A percentile compares a stretch with the other conserved stretches of the same genome.
phyloP scores from a whole-genome alignment of 2,888 invertebrate species.

The Aromia moschata region DNA sequence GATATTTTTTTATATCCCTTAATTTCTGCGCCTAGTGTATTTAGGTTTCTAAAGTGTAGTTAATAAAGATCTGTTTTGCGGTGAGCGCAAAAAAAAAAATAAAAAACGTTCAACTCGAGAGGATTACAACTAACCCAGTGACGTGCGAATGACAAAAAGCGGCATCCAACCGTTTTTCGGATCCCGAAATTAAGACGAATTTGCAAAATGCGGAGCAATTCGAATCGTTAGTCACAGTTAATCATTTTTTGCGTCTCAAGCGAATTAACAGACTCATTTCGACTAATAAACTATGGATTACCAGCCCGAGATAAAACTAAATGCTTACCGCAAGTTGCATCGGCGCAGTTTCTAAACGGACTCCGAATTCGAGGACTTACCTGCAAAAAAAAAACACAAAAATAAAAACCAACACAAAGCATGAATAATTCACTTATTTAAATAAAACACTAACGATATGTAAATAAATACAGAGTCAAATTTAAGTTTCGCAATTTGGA shows the following conservation, averaged over 20 bases:
- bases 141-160: not conserved
- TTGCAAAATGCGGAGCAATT: not conserved
- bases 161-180: not conserved
- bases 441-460: constrained; percentile 26
- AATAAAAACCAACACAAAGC: constrained; percentile 14
- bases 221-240: not conserved
- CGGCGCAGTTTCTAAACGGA: not conserved
- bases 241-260: constrained; percentile 3
- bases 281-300: not conserved
- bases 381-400: constrained; percentile 21
- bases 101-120: not conserved
- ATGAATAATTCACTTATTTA: constrained; percentile 19
- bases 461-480: constrained; percentile 27
- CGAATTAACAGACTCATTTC: constrained; percentile 3
- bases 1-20: too few relatives aligned
- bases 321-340: constrained; percentile 10
- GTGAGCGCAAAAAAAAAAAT: not conserved
- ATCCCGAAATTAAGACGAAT: not conserved
- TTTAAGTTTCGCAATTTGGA: constrained; percentile 20
- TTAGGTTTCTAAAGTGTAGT: too few relatives aligned
- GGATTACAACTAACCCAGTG: not conserved
- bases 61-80: constrained; percentile 1
- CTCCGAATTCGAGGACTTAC: constrained; percentile 10
- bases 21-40: too few relatives aligned
- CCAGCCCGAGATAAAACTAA: not conserved